phyloP scores from a whole-genome alignment of 2,888 invertebrate species.

The Rhagonycha lutea region DNA sequence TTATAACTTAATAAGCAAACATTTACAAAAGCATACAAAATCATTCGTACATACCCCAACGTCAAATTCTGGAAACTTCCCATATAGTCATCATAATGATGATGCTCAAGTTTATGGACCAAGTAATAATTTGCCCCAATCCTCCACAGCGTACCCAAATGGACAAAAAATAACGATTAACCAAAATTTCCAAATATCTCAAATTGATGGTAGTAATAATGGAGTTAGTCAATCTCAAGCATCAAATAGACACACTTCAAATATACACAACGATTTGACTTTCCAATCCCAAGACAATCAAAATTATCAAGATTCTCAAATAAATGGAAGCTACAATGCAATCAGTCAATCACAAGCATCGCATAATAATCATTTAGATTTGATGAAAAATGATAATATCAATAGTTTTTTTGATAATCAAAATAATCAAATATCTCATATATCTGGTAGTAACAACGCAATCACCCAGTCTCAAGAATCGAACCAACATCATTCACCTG shows the following conservation, averaged over 20 bases:
- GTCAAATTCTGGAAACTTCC: not conserved
- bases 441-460: not conserved
- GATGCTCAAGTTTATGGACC: not conserved
- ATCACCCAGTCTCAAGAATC: not conserved
- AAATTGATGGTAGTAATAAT: conserved; percentile 15
- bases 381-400: not conserved
- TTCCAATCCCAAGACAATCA: not conserved
- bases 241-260: not conserved
- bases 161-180: not conserved
- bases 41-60: not conserved
- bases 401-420: not conserved
- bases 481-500: not conserved
- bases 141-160: not conserved
- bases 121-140: not conserved
- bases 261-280: not conserved
- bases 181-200: conserved; percentile 15
- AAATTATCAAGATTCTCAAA: not conserved
- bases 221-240: conserved; percentile 10
- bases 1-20: not conserved
- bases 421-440: not conserved
- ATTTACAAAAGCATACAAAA: not conserved
- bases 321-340: conserved; percentile 3
- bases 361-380: not conserved
- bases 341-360: conserved; percentile 1
- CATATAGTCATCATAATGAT: not conserved